phyloP scores from a whole-genome alignment of 2,888 invertebrate species.

The Altica lythri region DNA sequence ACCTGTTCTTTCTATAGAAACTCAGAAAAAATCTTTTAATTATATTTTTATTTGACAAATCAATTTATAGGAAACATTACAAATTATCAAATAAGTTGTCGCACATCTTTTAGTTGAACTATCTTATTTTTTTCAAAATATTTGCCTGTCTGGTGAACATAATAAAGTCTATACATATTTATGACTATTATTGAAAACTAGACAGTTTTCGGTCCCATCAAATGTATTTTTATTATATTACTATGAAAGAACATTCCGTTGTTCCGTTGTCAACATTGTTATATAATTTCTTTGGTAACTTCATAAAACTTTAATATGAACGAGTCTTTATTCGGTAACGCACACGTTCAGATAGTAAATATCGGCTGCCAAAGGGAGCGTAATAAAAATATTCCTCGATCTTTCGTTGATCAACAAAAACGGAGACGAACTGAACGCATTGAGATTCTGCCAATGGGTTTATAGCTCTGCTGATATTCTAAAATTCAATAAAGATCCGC shows the following conservation, averaged over 20 bases:
- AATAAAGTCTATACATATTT: too few species aligned
- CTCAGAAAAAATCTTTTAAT: too few species aligned
- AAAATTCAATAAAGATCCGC: constrained; percentile 54
- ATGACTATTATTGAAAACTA: too few species aligned
- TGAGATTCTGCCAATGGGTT: constrained; percentile 55
- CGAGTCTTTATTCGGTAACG: constrained; percentile 26
- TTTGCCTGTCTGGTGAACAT: too few species aligned
- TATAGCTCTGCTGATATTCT: constrained; percentile 56
- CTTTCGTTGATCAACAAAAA: constrained; percentile 50
- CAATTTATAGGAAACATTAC: too few species aligned
- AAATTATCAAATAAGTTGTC: too few species aligned
- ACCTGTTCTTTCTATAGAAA: too few species aligned
- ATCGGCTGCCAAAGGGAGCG: constrained; percentile 39
- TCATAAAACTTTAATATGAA: constrained; percentile 26
- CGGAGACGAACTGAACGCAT: constrained; percentile 45
- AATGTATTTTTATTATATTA: constrained; percentile 3
- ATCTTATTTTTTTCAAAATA: too few species aligned
- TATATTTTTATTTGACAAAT: too few species aligned
- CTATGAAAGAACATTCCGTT: constrained; percentile 6
- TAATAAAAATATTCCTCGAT: constrained; percentile 44
- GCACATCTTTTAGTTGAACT: too few species aligned
- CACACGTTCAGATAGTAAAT: constrained; percentile 37
- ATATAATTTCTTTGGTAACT: constrained; percentile 21
- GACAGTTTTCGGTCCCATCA: neutral
- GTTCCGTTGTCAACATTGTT: constrained; percentile 6